Conservation (phyloP, 2,113 vertebrate species). For the Meriones unguiculatus region DNA sequence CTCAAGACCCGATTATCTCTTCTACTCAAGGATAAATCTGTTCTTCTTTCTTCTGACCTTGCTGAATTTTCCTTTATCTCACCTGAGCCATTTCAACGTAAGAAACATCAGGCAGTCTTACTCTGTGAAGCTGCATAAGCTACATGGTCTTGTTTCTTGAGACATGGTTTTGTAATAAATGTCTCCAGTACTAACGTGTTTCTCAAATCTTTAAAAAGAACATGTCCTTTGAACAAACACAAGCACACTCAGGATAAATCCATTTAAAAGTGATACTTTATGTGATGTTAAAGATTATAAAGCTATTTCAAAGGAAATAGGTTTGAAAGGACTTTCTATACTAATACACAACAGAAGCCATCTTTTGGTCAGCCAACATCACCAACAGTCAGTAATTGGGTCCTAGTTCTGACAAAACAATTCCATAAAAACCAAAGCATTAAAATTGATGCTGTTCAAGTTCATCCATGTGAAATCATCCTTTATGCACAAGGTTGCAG, state of each 20-base stretch:
- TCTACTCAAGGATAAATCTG: conserved; percentile 23
- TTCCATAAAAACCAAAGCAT: not conserved
- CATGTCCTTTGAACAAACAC: not conserved
- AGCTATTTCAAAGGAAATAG: conserved; percentile 25
- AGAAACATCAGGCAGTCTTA: conserved; percentile 17
- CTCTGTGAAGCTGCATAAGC: not conserved
- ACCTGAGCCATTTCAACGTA: not conserved
- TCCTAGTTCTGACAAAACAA: not conserved
- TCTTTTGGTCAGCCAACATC: not conserved
- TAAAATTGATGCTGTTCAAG: not conserved
- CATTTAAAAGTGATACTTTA: conserved; percentile 46
- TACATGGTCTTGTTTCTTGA: conserved; percentile 1
- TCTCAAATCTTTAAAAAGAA: conserved; percentile 46
- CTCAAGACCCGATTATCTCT: not conserved
- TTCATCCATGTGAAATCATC: not conserved
- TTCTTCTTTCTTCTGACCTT: conserved; percentile 46
- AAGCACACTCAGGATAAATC: not conserved
- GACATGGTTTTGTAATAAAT: conserved; percentile 40
- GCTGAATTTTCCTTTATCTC: not conserved
- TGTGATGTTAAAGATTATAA: conserved; percentile 18
- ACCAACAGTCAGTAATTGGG: not conserved
- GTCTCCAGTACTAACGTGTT: not conserved
- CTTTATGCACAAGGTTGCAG: not conserved
- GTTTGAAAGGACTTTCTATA: conserved; percentile 19
- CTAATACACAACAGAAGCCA: not conserved